Conservation (phyloP, 1,140 invertebrate genomes). For the Papilio glaucus region DNA sequence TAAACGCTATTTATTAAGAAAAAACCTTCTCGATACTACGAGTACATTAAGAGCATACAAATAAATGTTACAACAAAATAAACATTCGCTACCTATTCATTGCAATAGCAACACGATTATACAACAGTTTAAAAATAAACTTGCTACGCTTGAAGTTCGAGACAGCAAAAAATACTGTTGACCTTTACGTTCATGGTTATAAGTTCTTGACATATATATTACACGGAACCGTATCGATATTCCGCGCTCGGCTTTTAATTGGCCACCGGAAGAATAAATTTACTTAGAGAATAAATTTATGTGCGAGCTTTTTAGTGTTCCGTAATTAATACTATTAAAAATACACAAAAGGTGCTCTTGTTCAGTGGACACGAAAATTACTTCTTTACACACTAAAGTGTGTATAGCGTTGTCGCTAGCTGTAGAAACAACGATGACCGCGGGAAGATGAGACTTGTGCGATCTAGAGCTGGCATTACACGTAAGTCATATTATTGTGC, state of each 20-base stretch:
- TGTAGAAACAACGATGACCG: no score
- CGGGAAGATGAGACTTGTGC: no score
- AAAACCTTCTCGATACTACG: background rate
- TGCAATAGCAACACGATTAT: conserved; percentile 18
- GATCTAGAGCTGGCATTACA: no score
- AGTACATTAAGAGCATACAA: no score
- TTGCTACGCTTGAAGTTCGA: conserved; percentile 36
- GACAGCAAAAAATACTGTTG: conserved; percentile 37
- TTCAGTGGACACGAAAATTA: no score
- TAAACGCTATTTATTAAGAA: background rate
- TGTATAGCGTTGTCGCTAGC: no score
- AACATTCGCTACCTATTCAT: background rate
- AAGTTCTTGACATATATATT: conserved; percentile 55
- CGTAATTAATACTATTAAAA: background rate
- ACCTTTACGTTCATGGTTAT: conserved; percentile 45
- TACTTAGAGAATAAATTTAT: conserved; percentile 16
- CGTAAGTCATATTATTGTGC: no score
- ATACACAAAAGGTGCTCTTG: background rate
- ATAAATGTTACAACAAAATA: background rate
- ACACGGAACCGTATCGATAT: conserved; percentile 48
- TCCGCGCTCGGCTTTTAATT: conserved; percentile 39
- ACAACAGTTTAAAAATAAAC: conserved; percentile 38
- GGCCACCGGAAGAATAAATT: conserved; percentile 45
- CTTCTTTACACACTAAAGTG: no score
- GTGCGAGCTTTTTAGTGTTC: conserved; percentile 2